Conservation (phyloP, 2,113 vertebrate species). For the Thermophis baileyi region DNA sequence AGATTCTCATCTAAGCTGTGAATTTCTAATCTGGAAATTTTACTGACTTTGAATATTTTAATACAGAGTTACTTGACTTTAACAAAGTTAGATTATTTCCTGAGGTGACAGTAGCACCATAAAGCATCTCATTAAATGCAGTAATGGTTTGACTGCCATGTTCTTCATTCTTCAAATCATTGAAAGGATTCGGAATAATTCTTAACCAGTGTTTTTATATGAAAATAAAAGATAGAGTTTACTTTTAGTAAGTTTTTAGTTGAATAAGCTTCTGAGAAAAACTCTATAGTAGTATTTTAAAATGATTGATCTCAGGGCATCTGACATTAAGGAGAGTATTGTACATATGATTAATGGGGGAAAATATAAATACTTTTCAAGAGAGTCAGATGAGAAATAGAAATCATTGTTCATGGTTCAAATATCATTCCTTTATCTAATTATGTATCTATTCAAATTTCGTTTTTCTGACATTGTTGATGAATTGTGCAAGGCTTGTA, state of each 20-base stretch:
- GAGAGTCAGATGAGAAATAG: neutral
- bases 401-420: neutral
- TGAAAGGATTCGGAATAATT: neutral
- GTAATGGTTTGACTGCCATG: slow-evolving; percentile 32
- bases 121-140: slow-evolving; percentile 20
- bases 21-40: slow-evolving; percentile 20
- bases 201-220: neutral
- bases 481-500: neutral
- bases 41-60: slow-evolving; percentile 21
- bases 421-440: neutral
- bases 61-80: slow-evolving; percentile 37
- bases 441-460: neutral
- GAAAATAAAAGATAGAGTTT: neutral
- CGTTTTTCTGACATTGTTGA: neutral
- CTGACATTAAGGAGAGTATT: neutral
- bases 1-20: neutral
- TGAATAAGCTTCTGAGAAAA: neutral
- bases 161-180: neutral
- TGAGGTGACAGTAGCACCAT: neutral
- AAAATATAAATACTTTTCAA: neutral
- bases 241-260: neutral
- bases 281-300: neutral
- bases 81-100: slow-evolving; percentile 34
- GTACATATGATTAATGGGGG: neutral
- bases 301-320: neutral